Evolutionary conservation across 2,113 vertebrate species (phyloP), one percentile per base, ranked within the genome.

Genomic region (Rana temporaria): DNA sequence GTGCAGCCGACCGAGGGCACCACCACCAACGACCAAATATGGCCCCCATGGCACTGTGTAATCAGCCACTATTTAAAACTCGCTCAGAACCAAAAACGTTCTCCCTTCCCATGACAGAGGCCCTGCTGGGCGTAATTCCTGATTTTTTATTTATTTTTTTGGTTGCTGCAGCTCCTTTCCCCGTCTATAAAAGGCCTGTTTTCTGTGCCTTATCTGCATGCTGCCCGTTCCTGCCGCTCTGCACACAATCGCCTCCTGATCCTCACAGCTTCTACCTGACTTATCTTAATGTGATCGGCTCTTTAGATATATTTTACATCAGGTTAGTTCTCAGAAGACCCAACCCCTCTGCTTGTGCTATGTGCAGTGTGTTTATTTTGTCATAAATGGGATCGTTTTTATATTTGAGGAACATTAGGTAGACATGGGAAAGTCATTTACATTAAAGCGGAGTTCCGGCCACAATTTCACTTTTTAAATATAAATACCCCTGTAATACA

Each of bases 31-130:
- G 32, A 5, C 53, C 38, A n/a, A n/a, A n/a, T n/a, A n/a, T n/a
- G n/a, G 55, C n/a, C 42, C 22, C 20, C 48, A 30, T 7, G 0
- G 20, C 22, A 30, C 22, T 6, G 2, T 66, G 52, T 42, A 79
- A 79, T 69, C 77, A 68, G 77, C 1, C 3, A 19, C 53, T 68
- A 79, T 79, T 68, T 79, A 68, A 56, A 38, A 9, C 63, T 64
- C 20, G 11, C 20, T 66, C 77, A 6, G 17, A 26, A 48, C 9
- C 38, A 1, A 24, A 64, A 55, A 16, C 24, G 6, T 68, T 53
- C 12, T 24, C 64, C 63, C 52, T 11, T 22, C n/a, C 22, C 26
- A 59, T 69, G 16, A 19, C 26, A 5, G 65, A 30, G 8, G 53
- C 30, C 77, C 63, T 15, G 53, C 65, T 18, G 65, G 22, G 76